phyloP scores from a whole-genome alignment of 1,140 invertebrate species.

The Scaptodrosophila lebanonensis region DNA sequence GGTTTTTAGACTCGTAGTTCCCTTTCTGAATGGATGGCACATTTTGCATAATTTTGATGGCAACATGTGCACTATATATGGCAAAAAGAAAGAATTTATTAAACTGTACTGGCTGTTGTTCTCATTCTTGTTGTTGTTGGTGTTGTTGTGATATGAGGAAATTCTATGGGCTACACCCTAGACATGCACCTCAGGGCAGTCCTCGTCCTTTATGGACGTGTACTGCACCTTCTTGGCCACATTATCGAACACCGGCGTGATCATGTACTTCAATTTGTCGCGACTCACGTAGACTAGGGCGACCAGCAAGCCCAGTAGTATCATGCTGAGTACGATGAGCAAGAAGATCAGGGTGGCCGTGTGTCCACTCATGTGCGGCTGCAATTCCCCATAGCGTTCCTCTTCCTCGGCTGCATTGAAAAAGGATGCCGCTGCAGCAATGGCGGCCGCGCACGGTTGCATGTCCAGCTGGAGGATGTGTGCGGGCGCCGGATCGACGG shows the following conservation, averaged over 20 bases:
- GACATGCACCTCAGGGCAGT: constrained; percentile 77
- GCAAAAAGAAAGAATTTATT: constrained; percentile 34
- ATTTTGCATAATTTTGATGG: constrained; percentile 20
- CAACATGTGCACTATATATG: constrained; percentile 50
- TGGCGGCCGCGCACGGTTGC: constrained; percentile 66
- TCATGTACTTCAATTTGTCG: constrained; percentile 79
- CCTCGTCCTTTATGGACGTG: constrained; percentile 82
- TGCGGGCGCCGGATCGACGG: constrained; percentile 53
- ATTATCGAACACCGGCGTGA: constrained; percentile 82
- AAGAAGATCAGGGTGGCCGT: constrained; percentile 79
- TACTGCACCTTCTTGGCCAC: constrained; percentile 85
- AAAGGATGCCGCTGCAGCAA: constrained; percentile 62
- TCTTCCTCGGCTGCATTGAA: constrained; percentile 52
- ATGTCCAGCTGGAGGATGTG: constrained; percentile 75
- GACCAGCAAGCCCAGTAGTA: constrained; percentile 79
- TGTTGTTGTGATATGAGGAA: constrained; percentile 16
- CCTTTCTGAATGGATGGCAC: constrained; percentile 57
- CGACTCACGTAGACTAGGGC: constrained; percentile 81
- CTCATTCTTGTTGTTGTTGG: constrained; percentile 16
- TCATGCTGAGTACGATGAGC: constrained; percentile 79
- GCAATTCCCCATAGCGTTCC: constrained; percentile 37
- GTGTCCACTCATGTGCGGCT: constrained; percentile 67
- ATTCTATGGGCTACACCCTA: constrained; percentile 26
- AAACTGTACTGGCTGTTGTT: constrained; percentile 28
- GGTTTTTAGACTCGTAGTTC: constrained; percentile 1